Conservation (phyloP, 2,113 vertebrate species). For the Passer domesticus region DNA sequence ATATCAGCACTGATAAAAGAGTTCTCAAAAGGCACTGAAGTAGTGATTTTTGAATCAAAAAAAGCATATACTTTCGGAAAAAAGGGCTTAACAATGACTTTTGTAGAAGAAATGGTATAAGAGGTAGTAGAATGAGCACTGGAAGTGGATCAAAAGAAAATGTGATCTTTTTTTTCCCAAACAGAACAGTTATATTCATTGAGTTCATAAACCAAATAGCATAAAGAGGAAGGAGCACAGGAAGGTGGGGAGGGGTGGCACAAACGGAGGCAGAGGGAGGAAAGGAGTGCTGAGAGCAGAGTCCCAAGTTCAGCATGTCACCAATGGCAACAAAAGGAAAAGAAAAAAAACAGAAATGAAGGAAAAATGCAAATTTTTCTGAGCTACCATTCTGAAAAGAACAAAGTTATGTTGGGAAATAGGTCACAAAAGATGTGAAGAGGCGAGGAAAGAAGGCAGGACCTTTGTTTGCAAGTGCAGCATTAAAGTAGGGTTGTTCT, state of each 20-base stretch:
- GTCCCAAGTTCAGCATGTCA: background rate
- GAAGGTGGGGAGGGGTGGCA: background rate
- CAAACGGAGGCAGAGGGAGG: background rate
- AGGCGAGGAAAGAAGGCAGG: background rate
- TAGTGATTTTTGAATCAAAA: constrained; percentile 22
- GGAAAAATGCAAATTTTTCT: constrained; percentile 9
- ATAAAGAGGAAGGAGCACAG: background rate
- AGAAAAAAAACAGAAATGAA: background rate
- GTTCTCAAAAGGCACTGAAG: constrained; percentile 20
- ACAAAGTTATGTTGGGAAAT: background rate
- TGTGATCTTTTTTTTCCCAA: background rate
- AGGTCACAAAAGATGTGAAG: background rate
- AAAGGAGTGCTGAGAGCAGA: background rate
- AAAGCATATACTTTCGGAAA: background rate
- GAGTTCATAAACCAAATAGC: constrained; percentile 37
- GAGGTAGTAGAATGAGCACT: background rate
- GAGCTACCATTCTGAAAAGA: background rate
- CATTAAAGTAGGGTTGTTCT: background rate
- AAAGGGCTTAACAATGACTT: background rate
- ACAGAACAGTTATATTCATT: constrained; percentile 3
- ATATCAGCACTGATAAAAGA: constrained; percentile 19
- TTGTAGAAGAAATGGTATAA: constrained; percentile 20
- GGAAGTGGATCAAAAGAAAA: constrained; percentile 39
- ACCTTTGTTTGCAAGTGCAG: constrained; percentile 35
- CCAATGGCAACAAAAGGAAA: constrained; percentile 1